Conservation (phyloP, 2,888 invertebrate species). For the Dione juno region DNA sequence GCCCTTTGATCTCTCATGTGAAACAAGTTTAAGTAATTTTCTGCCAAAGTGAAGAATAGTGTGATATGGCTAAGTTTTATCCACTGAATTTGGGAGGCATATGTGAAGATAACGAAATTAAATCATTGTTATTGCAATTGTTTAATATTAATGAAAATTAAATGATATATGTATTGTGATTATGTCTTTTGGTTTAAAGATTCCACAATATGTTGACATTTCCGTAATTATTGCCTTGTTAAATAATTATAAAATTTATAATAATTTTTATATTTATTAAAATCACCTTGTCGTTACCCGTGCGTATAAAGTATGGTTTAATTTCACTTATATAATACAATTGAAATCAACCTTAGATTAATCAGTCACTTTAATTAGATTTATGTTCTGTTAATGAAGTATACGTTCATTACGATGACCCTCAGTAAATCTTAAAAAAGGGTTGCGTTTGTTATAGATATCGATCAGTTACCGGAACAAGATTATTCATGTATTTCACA, state of each 20-base stretch:
- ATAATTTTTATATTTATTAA: background rate
- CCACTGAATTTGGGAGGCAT: too few species aligned
- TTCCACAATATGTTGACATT: too few species aligned
- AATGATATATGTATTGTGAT: too few species aligned
- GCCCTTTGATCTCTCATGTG: background rate
- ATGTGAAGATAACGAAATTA: too few species aligned
- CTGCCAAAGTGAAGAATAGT: background rate
- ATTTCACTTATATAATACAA: background rate
- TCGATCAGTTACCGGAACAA: slow-evolving; percentile 9
- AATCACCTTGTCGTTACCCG: background rate
- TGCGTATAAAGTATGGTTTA: background rate
- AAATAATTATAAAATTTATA: too few species aligned
- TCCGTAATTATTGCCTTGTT: too few species aligned
- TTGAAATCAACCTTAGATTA: background rate
- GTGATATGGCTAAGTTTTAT: too few species aligned
- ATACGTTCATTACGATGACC: background rate
- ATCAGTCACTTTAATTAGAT: background rate
- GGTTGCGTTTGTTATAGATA: slow-evolving; percentile 17
- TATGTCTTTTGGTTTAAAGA: too few species aligned
- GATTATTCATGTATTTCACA: slow-evolving; percentile 13
- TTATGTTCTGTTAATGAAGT: slow-evolving; percentile 4
- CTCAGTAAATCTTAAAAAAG: background rate
- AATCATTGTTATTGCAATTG: too few species aligned
- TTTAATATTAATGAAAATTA: too few species aligned
- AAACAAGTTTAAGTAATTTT: background rate